A percentile compares a stretch with the other conserved stretches of the same genome.
Conservation (phyloP, 2,797 vertebrate genomes). For the Sebastes kiyomatsui region DNA sequence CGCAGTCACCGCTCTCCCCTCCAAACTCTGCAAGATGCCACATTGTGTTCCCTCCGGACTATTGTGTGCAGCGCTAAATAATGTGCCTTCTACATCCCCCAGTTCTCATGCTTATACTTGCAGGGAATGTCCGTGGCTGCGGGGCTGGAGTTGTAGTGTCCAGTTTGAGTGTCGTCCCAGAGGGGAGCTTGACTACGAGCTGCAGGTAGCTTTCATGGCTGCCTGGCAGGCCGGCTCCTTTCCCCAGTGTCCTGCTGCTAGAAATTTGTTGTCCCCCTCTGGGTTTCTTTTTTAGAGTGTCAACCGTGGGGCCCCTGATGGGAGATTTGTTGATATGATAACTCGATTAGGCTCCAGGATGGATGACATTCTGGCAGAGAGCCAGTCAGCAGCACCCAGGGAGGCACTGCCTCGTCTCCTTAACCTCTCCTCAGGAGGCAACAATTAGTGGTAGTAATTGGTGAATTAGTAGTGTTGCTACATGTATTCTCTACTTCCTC, state of each 20-base stretch:
- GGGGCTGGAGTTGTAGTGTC: constrained; percentile 48
- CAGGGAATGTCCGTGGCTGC: constrained; percentile 30
- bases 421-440: constrained; percentile 83
- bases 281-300: constrained; percentile 80
- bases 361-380: constrained; percentile 76
- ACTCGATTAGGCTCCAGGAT: constrained; percentile 84
- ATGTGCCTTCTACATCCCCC: constrained; percentile 52
- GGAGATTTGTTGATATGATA: constrained; percentile 88
- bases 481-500: constrained; percentile 32
- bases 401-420: constrained; percentile 74
- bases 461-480: constrained; percentile 70
- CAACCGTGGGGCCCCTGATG: constrained; percentile 78
- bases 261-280: constrained; percentile 79
- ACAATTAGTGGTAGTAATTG: constrained; percentile 83
- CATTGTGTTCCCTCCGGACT: constrained; percentile 64
- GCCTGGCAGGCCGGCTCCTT: constrained; percentile 40
- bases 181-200: constrained; percentile 71
- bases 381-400: constrained; percentile 71
- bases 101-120: constrained; percentile 40
- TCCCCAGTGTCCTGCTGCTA: constrained; percentile 74
- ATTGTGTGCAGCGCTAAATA: constrained; percentile 72
- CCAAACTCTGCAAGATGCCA: constrained; percentile 58
- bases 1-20: constrained; percentile 47
- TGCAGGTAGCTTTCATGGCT: constrained; percentile 75
- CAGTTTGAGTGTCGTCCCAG: constrained; percentile 72